Evolutionary conservation across 2,797 vertebrate species (phyloP).

Genomic region (Phataginus tetradactyla): DNA sequence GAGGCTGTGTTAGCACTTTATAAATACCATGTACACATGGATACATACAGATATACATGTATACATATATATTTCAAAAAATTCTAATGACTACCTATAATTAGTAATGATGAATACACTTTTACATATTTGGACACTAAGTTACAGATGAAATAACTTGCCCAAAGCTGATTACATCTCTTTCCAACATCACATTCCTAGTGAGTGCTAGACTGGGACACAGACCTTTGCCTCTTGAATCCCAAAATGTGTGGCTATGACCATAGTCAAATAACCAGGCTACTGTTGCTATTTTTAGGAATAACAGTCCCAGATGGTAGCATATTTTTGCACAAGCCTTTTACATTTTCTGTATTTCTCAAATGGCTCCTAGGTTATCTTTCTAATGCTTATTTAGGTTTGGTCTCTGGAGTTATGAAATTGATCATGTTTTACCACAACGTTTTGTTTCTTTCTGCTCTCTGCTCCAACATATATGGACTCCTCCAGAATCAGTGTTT

Average conservation of each 20-base stretch:
- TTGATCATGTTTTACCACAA: background rate
- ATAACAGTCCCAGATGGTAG: background rate
- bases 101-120: background rate
- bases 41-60: too few species aligned
- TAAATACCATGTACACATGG: background rate
- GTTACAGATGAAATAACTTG: background rate
- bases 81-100: background rate
- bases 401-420: slow-evolving; percentile 6
- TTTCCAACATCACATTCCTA: background rate
- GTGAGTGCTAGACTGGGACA: background rate
- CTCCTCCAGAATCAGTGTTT: background rate
- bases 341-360: background rate
- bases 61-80: background rate
- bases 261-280: background rate
- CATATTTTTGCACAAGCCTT: background rate
- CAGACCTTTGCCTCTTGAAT: background rate
- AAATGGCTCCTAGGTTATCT: slow-evolving; percentile 8
- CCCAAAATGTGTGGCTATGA: background rate
- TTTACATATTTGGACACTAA: background rate
- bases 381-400: slow-evolving; percentile 49
- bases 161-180: background rate
- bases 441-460: background rate
- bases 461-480: background rate
- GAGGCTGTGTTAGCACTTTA: background rate
- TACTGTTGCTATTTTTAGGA: background rate